Base-by-base conservation (phyloP, 2,113 vertebrate genomes). In the Rafetus swinhoei region DNA sequence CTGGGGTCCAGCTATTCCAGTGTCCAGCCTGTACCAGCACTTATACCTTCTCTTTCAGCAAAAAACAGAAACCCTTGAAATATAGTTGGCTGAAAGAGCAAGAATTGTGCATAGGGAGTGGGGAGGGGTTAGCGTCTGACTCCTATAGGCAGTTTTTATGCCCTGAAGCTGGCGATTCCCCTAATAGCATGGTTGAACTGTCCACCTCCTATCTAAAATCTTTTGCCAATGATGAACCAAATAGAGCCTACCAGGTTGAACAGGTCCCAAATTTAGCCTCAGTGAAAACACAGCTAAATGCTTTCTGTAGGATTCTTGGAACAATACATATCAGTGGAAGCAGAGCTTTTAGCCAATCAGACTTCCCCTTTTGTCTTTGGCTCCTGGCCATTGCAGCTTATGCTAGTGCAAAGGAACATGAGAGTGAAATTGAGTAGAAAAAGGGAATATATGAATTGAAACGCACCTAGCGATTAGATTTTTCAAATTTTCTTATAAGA, bases 201-300 rank as follows among this genome's bases (percentile, higher is more conserved):
- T 45, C 45, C 45, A 45, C 45, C 45, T 5, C 45, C 45, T 45
- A 45, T 0, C 0, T 16, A 1, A 39, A 1, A 35, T 60, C 21
- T 39, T 77, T 86, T 84, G 74, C 81, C 84, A 57, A 77, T 79
- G 84, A 45, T 77, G 55, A 65, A 50, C 1, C 1, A 62, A 45
- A 9, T 82, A 85, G 54, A 13, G 10, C 85, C 35, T 88, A 56
- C 69, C 76, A 79, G 83, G 50, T 60, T 77, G 57, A 3, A 6
- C 29, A 56, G 39, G 53, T 82, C 79, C 82, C 65, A 16, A 4
- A 53, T 50, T 81, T 74, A 10, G 79, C 72, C 84, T 65, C 45
- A 7, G 72, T 7, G 29, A 60, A 79, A 90, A 24, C 24, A 86
- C 74, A 90, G 77, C 8, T 45, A 50, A 82, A 76, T 54, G 39